Percentiles rank a stretch among this genome's conserved stretches.
Evolutionary conservation across 1,140 invertebrate genomes (phyloP).

Genomic region (Helicoverpa armigera): DNA sequence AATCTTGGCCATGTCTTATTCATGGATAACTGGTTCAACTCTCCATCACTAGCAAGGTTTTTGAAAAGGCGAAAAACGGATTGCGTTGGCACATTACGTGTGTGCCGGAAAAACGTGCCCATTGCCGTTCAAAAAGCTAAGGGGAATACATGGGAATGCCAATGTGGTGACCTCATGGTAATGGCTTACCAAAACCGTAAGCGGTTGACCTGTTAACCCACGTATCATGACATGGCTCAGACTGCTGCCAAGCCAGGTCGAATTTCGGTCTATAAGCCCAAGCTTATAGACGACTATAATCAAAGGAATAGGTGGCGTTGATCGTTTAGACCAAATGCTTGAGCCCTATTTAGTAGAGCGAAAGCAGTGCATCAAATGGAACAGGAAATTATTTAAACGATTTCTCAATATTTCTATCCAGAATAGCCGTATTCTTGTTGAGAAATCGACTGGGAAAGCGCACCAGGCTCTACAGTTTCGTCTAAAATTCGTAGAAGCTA

Average conservation of each 20-base stretch:
- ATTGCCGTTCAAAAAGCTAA: not conserved
- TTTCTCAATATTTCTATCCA: not conserved
- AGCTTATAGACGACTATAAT: not conserved
- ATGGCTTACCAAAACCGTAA: not conserved
- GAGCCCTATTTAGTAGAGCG: slow-evolving; percentile 3
- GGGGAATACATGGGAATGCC: no score
- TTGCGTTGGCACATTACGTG: not conserved
- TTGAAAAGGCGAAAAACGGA: not conserved
- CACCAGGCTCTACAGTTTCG: no score
- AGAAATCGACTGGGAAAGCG: not conserved
- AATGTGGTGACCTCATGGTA: not conserved
- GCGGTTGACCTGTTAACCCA: not conserved
- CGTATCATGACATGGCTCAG: not conserved
- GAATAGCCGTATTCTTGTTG: not conserved
- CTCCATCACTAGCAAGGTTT: not conserved
- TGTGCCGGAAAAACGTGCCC: not conserved
- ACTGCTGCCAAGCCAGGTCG: not conserved
- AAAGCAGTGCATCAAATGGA: not conserved
- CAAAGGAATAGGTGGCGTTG: not conserved
- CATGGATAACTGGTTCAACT: not conserved
- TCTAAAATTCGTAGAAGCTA: not conserved
- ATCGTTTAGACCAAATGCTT: slow-evolving; percentile 17
- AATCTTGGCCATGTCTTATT: not conserved
- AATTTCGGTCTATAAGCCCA: not conserved
- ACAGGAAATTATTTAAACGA: not conserved